Conservation (phyloP, 2,888 invertebrate species). For the Andrena chrysosceles region DNA sequence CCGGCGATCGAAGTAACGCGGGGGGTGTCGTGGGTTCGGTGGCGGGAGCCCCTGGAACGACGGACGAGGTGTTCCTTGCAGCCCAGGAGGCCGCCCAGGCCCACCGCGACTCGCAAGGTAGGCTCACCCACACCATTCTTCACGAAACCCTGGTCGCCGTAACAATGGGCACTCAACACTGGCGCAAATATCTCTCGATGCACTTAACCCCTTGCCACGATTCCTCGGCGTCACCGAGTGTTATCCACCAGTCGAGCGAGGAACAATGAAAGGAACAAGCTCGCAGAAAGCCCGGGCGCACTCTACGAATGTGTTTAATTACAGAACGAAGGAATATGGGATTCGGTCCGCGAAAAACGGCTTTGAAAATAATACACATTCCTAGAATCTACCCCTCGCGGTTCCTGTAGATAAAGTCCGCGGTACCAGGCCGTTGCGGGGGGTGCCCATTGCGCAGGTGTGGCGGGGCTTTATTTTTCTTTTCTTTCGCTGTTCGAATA, state of each 20-base stretch:
- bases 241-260: too few species aligned
- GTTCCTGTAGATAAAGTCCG: background rate
- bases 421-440: constrained; percentile 26
- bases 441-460: constrained; percentile 83
- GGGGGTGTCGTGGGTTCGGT: constrained; percentile 81
- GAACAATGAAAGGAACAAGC: too few species aligned
- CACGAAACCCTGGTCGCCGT: constrained; percentile 78
- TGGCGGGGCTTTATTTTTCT: constrained; percentile 73
- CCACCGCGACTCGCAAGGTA: constrained; percentile 97
- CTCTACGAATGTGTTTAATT: too few species aligned
- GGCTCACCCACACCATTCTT: constrained; percentile 87
- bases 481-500: constrained; percentile 79
- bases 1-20: constrained; percentile 90
- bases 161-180: constrained; percentile 80
- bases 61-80: constrained; percentile 93
- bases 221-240: too few species aligned
- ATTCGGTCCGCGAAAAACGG: too few species aligned
- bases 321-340: too few species aligned
- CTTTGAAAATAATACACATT: too few species aligned
- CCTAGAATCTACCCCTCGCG: too few species aligned
- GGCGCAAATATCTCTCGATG: background rate
- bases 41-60: constrained; percentile 82
- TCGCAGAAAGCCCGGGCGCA: too few species aligned
- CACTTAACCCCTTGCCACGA: too few species aligned
- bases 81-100: constrained; percentile 92